Conservation (phyloP, 2,113 vertebrate genomes). For the Austrofundulus limnaeus region DNA sequence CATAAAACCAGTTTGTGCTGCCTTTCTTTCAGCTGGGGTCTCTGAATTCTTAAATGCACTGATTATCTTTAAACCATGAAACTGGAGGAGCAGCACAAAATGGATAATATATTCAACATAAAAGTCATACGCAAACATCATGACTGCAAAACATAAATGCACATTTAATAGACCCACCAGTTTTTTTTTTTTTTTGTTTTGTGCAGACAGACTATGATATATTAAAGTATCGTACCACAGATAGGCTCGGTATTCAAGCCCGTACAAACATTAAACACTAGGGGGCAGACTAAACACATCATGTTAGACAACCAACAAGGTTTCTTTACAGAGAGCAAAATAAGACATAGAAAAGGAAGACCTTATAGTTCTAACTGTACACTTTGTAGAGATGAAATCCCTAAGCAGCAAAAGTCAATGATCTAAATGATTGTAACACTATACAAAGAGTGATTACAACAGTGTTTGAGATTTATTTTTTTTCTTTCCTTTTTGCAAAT, state of each 20-base stretch:
- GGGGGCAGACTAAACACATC: constrained; percentile 56
- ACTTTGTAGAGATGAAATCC: constrained; percentile 44
- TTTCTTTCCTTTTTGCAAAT: constrained; percentile 12
- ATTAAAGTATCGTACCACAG: constrained; percentile 43
- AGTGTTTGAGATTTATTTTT: constrained; percentile 32
- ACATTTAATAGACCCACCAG: constrained; percentile 49
- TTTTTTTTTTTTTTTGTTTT: constrained; percentile 48
- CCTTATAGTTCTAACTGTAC: constrained; percentile 36
- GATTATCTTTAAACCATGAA: constrained; percentile 1
- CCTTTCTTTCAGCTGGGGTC: not conserved
- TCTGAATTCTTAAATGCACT: constrained; percentile 3
- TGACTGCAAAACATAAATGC: constrained; percentile 37
- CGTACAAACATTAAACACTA: constrained; percentile 61
- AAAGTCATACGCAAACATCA: constrained; percentile 33
- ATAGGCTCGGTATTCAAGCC: constrained; percentile 26
- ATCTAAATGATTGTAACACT: constrained; percentile 27
- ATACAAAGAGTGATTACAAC: constrained; percentile 30
- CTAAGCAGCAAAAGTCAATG: constrained; percentile 61
- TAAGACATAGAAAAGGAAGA: constrained; percentile 60
- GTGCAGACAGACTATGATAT: constrained; percentile 38
- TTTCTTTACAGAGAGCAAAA: constrained; percentile 55
- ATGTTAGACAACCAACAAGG: constrained; percentile 45
- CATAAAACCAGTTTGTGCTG: constrained; percentile 44
- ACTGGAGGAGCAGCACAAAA: constrained; percentile 43
- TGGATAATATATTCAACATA: constrained; percentile 8